A percentile compares a stretch with the other conserved stretches of the same genome.
Evolutionary conservation across 2,113 vertebrate species (phyloP).

Genomic region (Coryphaenoides rupestris): DNA sequence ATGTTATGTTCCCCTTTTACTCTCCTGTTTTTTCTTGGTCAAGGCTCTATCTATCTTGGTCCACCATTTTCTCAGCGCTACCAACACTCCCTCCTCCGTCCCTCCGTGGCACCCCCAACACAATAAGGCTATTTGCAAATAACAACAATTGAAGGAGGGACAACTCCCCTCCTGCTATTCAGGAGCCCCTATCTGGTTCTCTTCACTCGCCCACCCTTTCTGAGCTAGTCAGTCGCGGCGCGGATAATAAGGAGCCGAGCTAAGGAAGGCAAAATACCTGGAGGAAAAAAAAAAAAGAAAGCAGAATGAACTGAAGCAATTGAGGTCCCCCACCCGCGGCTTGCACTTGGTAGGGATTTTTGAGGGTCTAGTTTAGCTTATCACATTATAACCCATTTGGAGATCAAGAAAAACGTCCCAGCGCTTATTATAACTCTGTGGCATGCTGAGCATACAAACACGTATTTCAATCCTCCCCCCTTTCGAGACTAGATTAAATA

Average conservation of each 20-base stretch:
- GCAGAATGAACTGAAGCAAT: conserved; percentile 75
- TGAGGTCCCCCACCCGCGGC: conserved; percentile 88
- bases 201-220: conserved; percentile 70
- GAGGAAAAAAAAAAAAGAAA: conserved; percentile 54
- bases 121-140: conserved; percentile 91
- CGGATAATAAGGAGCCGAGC: conserved; percentile 89
- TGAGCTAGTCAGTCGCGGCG: conserved; percentile 85
- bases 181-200: conserved; percentile 75
- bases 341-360: conserved; percentile 83
- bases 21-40: too few relatives aligned
- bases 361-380: conserved; percentile 88
- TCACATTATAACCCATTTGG: conserved; percentile 92
- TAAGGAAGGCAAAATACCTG: conserved; percentile 79
- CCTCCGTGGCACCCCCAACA: conserved; percentile 67
- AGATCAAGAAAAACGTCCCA: conserved; percentile 80
- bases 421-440: conserved; percentile 82
- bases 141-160: conserved; percentile 80
- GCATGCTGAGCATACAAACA: conserved; percentile 70
- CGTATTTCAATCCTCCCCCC: conserved; percentile 48
- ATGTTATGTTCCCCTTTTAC: conserved; percentile 84
- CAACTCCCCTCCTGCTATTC: conserved; percentile 78
- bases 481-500: conserved; percentile 54
- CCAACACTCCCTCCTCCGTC: conserved; percentile 82
- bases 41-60: too few relatives aligned
- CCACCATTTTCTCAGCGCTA: conserved; percentile 65